A percentile compares a stretch with the other conserved stretches of the same genome.
phyloP scores from a whole-genome alignment of 37 sponge, comb jelly and placozoan genomes.

The Corticium candelabrum region DNA sequence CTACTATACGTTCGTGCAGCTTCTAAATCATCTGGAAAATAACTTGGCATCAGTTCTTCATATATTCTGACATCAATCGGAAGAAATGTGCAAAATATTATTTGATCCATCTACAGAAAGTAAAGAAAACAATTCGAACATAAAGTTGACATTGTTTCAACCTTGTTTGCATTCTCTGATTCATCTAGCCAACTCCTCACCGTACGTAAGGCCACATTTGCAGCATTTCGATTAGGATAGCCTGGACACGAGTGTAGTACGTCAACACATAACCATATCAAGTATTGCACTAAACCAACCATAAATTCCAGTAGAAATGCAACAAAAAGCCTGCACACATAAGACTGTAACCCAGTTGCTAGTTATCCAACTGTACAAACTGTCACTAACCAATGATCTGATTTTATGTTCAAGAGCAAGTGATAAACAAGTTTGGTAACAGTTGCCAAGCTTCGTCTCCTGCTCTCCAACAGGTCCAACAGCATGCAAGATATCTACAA shows the following conservation, averaged over 20 bases:
- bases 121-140: background rate
- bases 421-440: conserved; percentile 53
- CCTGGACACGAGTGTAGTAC: no score
- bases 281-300: no score
- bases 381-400: conserved; percentile 53
- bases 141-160: background rate
- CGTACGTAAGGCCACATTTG: conserved; percentile 55
- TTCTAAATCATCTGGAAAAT: conserved; percentile 44
- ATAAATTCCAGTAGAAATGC: conserved; percentile 85
- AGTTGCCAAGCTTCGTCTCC: conserved; percentile 28
- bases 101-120: conserved; percentile 55
- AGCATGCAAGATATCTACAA: conserved; percentile 73
- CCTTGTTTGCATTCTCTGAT: conserved; percentile 51
- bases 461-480: conserved; percentile 63
- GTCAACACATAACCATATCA: no score
- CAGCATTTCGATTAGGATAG: conserved; percentile 71
- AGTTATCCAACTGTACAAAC: background rate
- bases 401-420: conserved; percentile 50
- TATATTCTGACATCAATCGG: conserved; percentile 54
- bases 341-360: background rate
- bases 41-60: conserved; percentile 26
- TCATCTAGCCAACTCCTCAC: conserved; percentile 59
- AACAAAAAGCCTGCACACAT: conserved; percentile 64
- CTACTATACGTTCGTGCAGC: no score
- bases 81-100: conserved; percentile 85